Evolutionary conservation across 2,797 vertebrate genomes (phyloP).

Genomic region (Macropus fuliginosus): DNA sequence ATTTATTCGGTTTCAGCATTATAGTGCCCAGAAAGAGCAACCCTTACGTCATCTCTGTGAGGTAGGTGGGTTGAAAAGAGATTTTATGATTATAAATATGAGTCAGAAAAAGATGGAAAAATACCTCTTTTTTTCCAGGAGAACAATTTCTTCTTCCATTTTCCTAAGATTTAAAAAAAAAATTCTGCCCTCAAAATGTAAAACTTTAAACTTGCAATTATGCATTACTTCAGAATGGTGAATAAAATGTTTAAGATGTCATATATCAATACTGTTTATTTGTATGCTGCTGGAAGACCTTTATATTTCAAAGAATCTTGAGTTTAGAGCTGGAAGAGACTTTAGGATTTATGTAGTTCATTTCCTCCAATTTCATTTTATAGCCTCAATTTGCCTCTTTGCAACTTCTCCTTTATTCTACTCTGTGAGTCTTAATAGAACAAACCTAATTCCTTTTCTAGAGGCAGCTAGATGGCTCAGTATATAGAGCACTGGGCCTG

Average conservation of each 20-base stretch:
- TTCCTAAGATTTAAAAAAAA: neutral
- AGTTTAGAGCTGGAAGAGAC: neutral
- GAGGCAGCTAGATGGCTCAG: neutral
- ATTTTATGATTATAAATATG: neutral
- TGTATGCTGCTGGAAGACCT: neutral
- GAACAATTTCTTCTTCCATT: neutral
- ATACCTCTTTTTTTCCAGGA: neutral
- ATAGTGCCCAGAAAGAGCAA: constrained; percentile 54
- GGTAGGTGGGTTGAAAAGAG: neutral
- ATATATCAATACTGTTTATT: neutral
- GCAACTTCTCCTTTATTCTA: neutral
- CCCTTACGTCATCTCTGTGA: neutral
- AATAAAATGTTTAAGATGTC: neutral
- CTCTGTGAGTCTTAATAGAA: neutral
- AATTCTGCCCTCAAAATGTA: neutral
- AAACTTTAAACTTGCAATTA: neutral
- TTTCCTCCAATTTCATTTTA: neutral
- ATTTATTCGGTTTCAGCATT: constrained; percentile 61
- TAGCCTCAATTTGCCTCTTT: neutral
- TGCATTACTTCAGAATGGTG: neutral
- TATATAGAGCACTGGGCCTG: neutral
- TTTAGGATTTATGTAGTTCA: neutral
- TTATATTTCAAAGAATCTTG: neutral
- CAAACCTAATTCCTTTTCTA: neutral
- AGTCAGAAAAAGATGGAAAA: neutral